Evolutionary conservation across 92 coral and sea anemone genomes (phyloP).

Genomic region (Diadumene lineata): DNA sequence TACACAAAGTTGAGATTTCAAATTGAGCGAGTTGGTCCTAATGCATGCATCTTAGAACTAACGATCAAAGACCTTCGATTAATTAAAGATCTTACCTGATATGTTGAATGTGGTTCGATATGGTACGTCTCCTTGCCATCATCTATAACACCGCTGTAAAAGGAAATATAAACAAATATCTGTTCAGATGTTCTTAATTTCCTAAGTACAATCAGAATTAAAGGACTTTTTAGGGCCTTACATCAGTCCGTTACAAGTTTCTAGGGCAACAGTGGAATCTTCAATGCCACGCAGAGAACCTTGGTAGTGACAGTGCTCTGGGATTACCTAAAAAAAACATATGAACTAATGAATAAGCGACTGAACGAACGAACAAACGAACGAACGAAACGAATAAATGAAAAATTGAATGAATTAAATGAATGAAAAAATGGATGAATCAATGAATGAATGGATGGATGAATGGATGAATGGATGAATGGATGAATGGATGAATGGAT

Average conservation of each 20-base stretch:
- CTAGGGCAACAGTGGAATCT: constrained; percentile 54
- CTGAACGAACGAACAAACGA: no score
- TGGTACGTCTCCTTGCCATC: constrained; percentile 51
- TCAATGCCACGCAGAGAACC: constrained; percentile 44
- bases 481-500: not conserved
- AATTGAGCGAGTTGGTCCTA: not conserved
- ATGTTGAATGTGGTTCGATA: constrained; percentile 47
- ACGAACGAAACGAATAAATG: not conserved
- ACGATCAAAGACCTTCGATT: no score
- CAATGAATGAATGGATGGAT: not conserved
- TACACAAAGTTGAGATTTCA: not conserved
- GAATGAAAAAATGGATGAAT: not conserved
- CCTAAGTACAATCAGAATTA: no score
- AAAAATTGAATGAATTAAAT: no score
- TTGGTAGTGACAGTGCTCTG: constrained; percentile 60
- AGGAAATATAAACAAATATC: not conserved
- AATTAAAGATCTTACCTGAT: constrained; percentile 24
- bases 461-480: not conserved
- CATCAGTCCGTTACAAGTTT: constrained; percentile 63
- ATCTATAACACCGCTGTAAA: constrained; percentile 51
- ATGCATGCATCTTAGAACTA: not conserved
- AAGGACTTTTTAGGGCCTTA: not conserved
- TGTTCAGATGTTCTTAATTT: not conserved
- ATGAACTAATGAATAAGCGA: not conserved
- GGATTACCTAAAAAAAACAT: constrained; percentile 16